Evolutionary conservation across 92 coral and sea anemone species (phyloP).

Genomic region (Porites cylindrica): DNA sequence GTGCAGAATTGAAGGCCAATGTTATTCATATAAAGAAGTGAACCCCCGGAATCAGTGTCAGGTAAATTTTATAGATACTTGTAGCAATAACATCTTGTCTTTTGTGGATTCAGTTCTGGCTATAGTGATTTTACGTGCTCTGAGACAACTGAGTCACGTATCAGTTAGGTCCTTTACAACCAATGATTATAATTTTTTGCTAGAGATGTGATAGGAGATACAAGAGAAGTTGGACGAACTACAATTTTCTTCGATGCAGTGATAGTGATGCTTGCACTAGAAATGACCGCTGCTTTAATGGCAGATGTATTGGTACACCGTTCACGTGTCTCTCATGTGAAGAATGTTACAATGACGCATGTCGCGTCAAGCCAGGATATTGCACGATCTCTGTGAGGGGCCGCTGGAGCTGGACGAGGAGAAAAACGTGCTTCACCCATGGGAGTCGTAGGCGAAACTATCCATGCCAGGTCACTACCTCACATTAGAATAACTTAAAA

Average conservation of each 20-base stretch:
- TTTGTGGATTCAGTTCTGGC: too few relatives aligned
- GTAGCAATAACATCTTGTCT: too few relatives aligned
- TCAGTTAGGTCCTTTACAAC: too few relatives aligned
- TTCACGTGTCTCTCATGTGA: constrained; percentile 81
- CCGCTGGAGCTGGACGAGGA: neutral
- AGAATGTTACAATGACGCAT: constrained; percentile 64
- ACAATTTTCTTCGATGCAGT: constrained; percentile 50
- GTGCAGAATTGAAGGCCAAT: constrained; percentile 68
- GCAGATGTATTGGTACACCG: constrained; percentile 76
- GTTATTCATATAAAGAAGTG: constrained; percentile 59
- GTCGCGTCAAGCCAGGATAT: constrained; percentile 70
- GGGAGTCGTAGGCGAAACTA: constrained; percentile 64
- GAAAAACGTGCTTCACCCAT: constrained; percentile 60
- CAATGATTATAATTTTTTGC: too few relatives aligned
- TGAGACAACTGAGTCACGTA: too few relatives aligned
- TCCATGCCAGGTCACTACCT: constrained; percentile 81
- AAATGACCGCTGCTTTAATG: constrained; percentile 72
- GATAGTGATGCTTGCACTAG: constrained; percentile 78
- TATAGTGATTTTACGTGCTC: too few relatives aligned
- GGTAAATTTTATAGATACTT: constrained; percentile 44
- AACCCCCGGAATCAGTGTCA: constrained; percentile 78
- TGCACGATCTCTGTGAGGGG: constrained; percentile 59
- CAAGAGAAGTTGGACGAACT: constrained; percentile 27
- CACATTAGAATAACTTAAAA: too few relatives aligned
- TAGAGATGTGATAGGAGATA: neutral